Conservation (phyloP, 2,888 invertebrate species). For the Tuberolachnus salignus region DNA sequence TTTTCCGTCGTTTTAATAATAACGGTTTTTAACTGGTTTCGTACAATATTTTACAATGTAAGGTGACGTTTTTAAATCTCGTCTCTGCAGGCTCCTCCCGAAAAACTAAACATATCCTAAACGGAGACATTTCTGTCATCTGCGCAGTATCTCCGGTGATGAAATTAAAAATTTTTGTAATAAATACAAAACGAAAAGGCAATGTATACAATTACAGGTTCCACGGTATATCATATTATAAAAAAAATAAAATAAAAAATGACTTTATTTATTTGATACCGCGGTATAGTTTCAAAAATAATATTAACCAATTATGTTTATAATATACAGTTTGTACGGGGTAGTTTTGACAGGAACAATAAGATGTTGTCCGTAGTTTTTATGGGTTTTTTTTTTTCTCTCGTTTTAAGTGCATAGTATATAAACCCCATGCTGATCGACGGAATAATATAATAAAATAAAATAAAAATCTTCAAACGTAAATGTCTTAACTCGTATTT, state of each 20-base stretch:
- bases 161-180: background rate
- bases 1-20: background rate
- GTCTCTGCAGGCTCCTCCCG: background rate
- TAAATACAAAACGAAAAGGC: background rate
- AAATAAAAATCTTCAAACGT: slow-evolving; percentile 6
- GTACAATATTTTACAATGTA: background rate
- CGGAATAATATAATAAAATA: slow-evolving; percentile 12
- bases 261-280: background rate
- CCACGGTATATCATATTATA: too few species aligned
- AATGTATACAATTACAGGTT: background rate
- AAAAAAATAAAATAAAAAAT: background rate
- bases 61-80: background rate
- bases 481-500: background rate
- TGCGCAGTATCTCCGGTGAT: background rate
- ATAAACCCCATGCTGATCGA: slow-evolving; percentile 33
- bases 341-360: background rate
- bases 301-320: background rate
- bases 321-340: background rate
- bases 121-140: slow-evolving; percentile 6
- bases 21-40: background rate
- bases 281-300: background rate
- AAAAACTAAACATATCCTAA: too few species aligned
- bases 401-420: background rate
- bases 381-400: slow-evolving; percentile 32
- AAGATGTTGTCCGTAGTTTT: slow-evolving; percentile 4